Percentiles rank a stretch among this genome's conserved stretches.
Evolutionary conservation across 1,140 invertebrate genomes (phyloP).

Genomic region (Acromyrmex heyeri): DNA sequence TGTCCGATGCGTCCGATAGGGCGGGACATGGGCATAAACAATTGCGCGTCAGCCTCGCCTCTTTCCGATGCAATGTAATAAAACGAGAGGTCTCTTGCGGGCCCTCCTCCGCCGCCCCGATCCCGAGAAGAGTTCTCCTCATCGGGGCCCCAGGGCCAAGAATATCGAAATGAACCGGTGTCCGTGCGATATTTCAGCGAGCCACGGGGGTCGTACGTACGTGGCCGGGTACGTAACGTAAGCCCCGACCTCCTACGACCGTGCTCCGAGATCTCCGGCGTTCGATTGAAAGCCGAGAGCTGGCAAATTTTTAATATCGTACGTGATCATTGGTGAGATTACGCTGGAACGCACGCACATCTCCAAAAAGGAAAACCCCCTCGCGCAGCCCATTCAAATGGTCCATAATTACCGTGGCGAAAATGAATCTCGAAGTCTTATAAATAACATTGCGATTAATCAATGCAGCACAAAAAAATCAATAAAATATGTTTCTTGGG

Average conservation of each 20-base stretch:
- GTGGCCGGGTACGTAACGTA: conserved; percentile 31
- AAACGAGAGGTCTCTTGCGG: conserved; percentile 78
- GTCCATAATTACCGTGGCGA: conserved; percentile 37
- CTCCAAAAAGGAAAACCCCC: conserved; percentile 28
- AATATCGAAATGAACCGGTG: conserved; percentile 80
- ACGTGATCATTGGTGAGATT: conserved; percentile 71
- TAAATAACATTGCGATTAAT: conserved; percentile 56
- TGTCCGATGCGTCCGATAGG: conserved; percentile 84
- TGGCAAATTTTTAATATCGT: conserved; percentile 65
- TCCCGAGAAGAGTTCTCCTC: conserved; percentile 65
- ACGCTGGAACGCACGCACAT: conserved; percentile 41
- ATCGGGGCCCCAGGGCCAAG: conserved; percentile 71
- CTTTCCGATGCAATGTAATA: conserved; percentile 82
- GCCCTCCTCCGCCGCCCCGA: conserved; percentile 60
- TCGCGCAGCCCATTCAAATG: conserved; percentile 27
- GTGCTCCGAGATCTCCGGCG: conserved; percentile 57
- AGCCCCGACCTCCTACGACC: conserved; percentile 73
- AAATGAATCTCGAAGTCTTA: conserved; percentile 46
- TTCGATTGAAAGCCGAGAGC: conserved; percentile 40
- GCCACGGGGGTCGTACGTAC: conserved; percentile 74
- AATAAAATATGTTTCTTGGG: conserved; percentile 28
- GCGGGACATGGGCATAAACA: conserved; percentile 86
- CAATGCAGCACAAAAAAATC: conserved; percentile 19
- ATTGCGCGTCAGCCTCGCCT: conserved; percentile 85
- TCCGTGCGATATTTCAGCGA: conserved; percentile 79